Evolutionary conservation across 2,888 invertebrate genomes (phyloP), one percentile per base, ranked within the genome.

Genomic region (Tipula unca): DNA sequence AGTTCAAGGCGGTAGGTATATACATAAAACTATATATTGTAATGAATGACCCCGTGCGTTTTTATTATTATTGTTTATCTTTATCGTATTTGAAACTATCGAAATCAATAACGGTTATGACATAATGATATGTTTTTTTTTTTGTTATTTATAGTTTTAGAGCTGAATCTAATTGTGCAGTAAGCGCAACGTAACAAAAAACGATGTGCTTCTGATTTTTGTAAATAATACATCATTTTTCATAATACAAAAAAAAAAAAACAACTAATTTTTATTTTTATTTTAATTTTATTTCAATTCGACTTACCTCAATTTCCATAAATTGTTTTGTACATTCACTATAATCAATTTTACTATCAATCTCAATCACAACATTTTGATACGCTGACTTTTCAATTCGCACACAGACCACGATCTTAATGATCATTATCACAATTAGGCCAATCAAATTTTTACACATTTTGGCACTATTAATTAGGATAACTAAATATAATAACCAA

Each of bases 351-450:
- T 25, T 48, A 39, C 85, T 82, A 14, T 85, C 85, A 13, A 86
- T 86, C 69, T 86, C 86, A 14, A 85, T 82, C 17, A 84, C 82
- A 20, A 86, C 48, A 84, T 86, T 85, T 10, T 85, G 84, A 86
- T 86, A 85, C 6, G 86, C 85, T 14, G 84, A 35, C n/a, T 29
- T 42, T 14, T 36, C 84, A 39, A 36, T 36, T 10, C 84, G 39
- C n/a, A 86, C 86, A 82, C 35, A 86, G 32, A 48, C 54, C 54
- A 8, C 48, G 29, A 84, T 35, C 48, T 32, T 5, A 82, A 13
- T 35, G 39, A 29, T 42, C 20, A 3, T 17, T 35, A 32, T 84
- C 29, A 42, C 84, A 86, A 32, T 20, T 86, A 69, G 25, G 8
- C 25, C 69, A 8, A 69, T 20, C 25, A 69, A n/a, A n/a, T n/a